Evolutionary conservation across 2,888 invertebrate genomes (phyloP).

Genomic region (Machimus atricapillus): DNA sequence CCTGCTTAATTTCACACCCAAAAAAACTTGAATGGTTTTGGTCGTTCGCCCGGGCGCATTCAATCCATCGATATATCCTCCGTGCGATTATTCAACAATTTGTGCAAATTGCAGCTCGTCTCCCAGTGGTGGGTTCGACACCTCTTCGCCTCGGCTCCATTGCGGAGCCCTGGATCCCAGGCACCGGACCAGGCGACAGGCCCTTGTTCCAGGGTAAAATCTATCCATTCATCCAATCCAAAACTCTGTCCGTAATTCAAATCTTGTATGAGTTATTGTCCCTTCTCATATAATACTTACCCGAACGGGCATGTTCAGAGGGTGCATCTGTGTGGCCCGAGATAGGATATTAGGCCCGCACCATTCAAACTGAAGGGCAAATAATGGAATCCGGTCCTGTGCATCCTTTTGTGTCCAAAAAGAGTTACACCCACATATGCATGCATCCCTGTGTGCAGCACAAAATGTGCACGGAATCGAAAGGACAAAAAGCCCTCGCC

Average conservation of each 20-base stretch:
- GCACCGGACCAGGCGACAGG: neutral
- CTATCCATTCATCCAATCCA: slow-evolving; percentile 12
- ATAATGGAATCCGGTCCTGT: slow-evolving; percentile 13
- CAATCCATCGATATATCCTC: neutral
- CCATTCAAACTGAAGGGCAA: slow-evolving; percentile 21
- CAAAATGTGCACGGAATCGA: neutral
- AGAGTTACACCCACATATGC: neutral
- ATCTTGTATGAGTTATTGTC: slow-evolving; percentile 29
- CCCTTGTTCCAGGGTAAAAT: neutral
- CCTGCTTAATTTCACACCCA: neutral
- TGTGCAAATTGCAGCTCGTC: neutral
- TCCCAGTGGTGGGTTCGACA: neutral
- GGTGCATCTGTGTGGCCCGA: neutral
- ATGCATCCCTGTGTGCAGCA: neutral
- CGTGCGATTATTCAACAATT: neutral
- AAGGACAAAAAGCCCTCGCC: neutral
- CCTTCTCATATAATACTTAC: slow-evolving; percentile 16
- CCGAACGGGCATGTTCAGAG: neutral
- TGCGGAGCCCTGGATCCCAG: no score
- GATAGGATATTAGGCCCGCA: slow-evolving; percentile 15
- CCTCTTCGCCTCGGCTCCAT: neutral
- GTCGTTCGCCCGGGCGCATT: neutral
- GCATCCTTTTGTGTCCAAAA: slow-evolving; percentile 24
- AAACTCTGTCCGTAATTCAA: slow-evolving; percentile 29
- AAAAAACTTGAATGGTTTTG: neutral